phyloP scores from a whole-genome alignment of 2,113 vertebrate species.

The Crocuta crocuta region DNA sequence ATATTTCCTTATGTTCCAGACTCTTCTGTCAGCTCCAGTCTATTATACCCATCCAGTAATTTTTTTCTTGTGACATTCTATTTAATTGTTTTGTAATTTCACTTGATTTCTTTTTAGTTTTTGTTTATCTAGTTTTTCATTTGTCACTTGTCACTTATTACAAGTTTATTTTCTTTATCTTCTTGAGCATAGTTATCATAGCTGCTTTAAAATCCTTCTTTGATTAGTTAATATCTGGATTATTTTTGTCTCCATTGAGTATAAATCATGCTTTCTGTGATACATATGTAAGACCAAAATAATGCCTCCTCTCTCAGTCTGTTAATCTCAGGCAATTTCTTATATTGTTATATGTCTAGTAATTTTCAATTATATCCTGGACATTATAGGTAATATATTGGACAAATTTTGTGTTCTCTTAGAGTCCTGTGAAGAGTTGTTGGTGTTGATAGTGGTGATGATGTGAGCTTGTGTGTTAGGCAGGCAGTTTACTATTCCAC shows the following conservation, averaged over 20 bases:
- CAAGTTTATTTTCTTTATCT: background rate
- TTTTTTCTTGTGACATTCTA: background rate
- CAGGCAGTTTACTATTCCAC: background rate
- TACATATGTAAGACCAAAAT: background rate
- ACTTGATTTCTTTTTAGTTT: conserved; percentile 4
- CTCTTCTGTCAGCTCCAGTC: background rate
- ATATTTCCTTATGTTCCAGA: background rate
- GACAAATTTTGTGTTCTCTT: background rate
- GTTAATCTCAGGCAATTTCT: background rate
- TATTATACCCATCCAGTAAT: background rate
- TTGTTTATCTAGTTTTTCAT: background rate
- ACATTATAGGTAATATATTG: background rate
- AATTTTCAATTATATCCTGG: background rate
- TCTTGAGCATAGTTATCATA: background rate
- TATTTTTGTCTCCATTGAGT: background rate
- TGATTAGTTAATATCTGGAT: background rate
- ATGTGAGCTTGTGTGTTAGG: background rate
- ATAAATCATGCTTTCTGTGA: background rate
- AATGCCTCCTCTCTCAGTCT: background rate
- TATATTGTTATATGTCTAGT: background rate
- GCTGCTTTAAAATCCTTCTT: background rate
- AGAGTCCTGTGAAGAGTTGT: background rate
- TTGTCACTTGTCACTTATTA: conserved; percentile 24
- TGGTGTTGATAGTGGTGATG: background rate
- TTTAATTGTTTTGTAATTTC: background rate